phyloP scores from a whole-genome alignment of 2,113 vertebrate species.

The Argyrosomus japonicus region DNA sequence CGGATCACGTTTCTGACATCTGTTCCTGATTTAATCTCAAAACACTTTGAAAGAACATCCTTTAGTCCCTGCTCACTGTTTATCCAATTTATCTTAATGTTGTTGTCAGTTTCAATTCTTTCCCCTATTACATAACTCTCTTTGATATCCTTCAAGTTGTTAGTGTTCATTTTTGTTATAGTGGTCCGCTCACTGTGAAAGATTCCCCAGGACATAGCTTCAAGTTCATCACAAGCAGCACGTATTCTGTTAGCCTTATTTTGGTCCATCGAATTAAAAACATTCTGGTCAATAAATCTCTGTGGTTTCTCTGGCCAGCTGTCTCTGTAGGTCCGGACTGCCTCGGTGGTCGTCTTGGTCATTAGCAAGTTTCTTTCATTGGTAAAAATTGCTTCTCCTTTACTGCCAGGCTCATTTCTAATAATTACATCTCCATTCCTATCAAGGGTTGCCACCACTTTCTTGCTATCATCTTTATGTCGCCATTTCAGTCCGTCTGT shows the following conservation, averaged over 20 bases:
- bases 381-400: constrained; percentile 37
- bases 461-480: constrained; percentile 58
- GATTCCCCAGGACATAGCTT: constrained; percentile 52
- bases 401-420: constrained; percentile 16
- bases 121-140: fast-evolving
- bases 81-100: fast-evolving
- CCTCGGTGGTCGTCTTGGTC: fast-evolving
- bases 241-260: fast-evolving
- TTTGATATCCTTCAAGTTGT: fast-evolving
- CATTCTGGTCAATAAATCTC: background rate
- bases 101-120: background rate
- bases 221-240: background rate
- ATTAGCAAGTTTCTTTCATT: constrained; percentile 29
- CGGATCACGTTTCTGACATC: constrained; percentile 28
- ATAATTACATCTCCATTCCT: constrained; percentile 33
- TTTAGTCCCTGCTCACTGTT: fast-evolving
- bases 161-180: fast-evolving
- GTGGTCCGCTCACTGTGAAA: background rate
- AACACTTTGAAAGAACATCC: background rate
- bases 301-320: constrained; percentile 12
- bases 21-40: constrained; percentile 34
- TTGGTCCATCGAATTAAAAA: background rate
- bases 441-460: constrained; percentile 41
- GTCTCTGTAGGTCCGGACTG: background rate
- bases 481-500: constrained; percentile 14